Evolutionary conservation across 1,140 invertebrate genomes (phyloP).

Genomic region (Drosophila nebulosa): DNA sequence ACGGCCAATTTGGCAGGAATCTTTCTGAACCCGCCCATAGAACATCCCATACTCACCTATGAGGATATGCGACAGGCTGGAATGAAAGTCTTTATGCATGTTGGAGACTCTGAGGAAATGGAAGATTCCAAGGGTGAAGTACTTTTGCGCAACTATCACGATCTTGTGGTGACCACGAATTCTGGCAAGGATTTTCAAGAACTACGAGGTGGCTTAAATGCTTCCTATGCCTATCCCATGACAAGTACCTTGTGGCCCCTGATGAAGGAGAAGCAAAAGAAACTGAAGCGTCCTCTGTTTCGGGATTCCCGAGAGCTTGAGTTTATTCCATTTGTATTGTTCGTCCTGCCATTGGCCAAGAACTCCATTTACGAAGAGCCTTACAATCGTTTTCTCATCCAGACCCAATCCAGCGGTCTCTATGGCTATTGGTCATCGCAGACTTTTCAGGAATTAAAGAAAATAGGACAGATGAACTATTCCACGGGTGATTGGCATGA

Average conservation of each 20-base stretch:
- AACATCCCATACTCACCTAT: constrained; percentile 17
- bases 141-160: background rate
- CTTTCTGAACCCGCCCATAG: constrained; percentile 29
- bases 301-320: constrained; percentile 33
- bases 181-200: constrained; percentile 15
- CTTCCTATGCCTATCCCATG: constrained; percentile 38
- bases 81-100: constrained; percentile 16
- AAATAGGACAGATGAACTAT: constrained; percentile 8
- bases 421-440: constrained; percentile 7
- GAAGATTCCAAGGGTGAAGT: too few relatives aligned
- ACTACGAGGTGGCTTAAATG: constrained; percentile 30
- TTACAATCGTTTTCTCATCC: constrained; percentile 1
- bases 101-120: background rate
- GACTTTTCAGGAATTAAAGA: constrained; percentile 15
- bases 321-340: background rate
- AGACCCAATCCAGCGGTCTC: constrained; percentile 14
- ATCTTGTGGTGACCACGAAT: constrained; percentile 3
- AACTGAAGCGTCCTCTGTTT: constrained; percentile 22
- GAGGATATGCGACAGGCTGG: constrained; percentile 30
- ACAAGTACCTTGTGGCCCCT: constrained; percentile 50
- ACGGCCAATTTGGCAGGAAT: constrained; percentile 29
- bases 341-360: constrained; percentile 10
- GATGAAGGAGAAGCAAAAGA: constrained; percentile 11
- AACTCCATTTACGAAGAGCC: constrained; percentile 34
- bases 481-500: too few relatives aligned